phyloP scores from a whole-genome alignment of 2,113 vertebrate genomes.

The Sturnira hondurensis region DNA sequence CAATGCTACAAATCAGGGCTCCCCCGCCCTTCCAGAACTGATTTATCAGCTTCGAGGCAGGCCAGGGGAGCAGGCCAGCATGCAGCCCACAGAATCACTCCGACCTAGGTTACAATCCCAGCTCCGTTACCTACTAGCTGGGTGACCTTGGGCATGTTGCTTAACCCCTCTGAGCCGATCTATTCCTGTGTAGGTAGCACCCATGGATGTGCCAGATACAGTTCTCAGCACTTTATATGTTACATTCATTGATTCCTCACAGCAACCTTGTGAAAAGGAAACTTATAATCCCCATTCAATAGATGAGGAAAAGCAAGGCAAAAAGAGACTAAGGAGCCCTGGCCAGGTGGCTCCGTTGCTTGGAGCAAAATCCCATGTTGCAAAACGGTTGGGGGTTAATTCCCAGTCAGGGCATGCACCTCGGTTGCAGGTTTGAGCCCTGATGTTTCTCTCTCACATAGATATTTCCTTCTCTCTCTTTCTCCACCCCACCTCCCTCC shows the following conservation, averaged over 20 bases:
- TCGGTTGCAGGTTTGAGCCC: too few relatives aligned
- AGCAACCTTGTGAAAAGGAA: background rate
- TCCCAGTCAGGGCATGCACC: too few relatives aligned
- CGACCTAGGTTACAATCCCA: background rate
- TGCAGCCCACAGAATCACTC: background rate
- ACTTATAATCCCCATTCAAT: background rate
- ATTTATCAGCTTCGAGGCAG: background rate
- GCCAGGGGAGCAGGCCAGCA: background rate
- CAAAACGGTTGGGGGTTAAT: too few relatives aligned
- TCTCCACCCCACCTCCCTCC: too few relatives aligned
- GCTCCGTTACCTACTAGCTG: background rate
- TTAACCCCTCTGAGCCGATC: background rate
- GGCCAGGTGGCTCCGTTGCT: too few relatives aligned
- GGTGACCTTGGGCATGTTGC: background rate
- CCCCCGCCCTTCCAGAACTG: background rate
- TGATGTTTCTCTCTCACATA: too few relatives aligned
- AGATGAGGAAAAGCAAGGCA: background rate
- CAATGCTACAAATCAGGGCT: background rate
- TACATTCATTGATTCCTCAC: background rate
- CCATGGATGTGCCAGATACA: too few relatives aligned
- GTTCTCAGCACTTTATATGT: background rate
- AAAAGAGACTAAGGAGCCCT: background rate
- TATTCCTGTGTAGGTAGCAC: background rate
- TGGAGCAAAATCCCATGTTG: too few relatives aligned
- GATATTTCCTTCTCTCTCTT: too few relatives aligned